Evolutionary conservation across 2,113 vertebrate genomes (phyloP).

Genomic region (Nestor notabilis): DNA sequence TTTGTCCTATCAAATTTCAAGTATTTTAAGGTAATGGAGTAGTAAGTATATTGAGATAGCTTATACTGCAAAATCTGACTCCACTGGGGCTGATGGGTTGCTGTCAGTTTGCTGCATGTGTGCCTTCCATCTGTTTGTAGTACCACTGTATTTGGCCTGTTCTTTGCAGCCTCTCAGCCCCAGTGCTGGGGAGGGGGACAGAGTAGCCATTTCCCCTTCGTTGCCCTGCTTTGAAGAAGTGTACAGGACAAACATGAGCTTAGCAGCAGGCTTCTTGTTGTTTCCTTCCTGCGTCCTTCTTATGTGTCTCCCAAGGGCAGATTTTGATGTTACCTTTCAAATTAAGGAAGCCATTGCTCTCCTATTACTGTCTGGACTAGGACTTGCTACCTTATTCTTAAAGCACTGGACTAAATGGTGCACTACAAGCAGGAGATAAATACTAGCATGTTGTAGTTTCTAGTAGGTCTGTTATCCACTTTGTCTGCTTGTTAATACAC

Average conservation of each 20-base stretch:
- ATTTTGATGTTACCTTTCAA: background rate
- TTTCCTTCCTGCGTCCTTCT: background rate
- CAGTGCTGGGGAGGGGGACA: background rate
- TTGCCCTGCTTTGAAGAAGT: conserved; percentile 20
- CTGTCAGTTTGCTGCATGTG: background rate
- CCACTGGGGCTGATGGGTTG: background rate
- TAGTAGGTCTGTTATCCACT: background rate
- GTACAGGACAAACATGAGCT: conserved; percentile 23
- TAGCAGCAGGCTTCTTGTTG: conserved; percentile 10
- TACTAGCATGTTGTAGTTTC: background rate
- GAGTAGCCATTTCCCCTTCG: background rate
- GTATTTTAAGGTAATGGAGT: background rate
- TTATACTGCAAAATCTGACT: background rate
- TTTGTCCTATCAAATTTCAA: background rate
- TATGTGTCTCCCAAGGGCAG: background rate
- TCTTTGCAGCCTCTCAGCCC: background rate
- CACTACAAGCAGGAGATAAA: background rate
- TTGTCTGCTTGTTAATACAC: background rate
- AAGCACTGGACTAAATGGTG: background rate
- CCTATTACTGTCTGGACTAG: background rate
- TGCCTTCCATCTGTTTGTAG: background rate
- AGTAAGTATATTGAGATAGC: background rate
- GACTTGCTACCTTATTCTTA: background rate
- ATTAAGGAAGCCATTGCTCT: conserved; percentile 8
- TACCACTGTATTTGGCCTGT: background rate